Evolutionary conservation across 2,113 vertebrate genomes (phyloP), one percentile per base, ranked within the genome.

Genomic region (Aix galericulata): DNA sequence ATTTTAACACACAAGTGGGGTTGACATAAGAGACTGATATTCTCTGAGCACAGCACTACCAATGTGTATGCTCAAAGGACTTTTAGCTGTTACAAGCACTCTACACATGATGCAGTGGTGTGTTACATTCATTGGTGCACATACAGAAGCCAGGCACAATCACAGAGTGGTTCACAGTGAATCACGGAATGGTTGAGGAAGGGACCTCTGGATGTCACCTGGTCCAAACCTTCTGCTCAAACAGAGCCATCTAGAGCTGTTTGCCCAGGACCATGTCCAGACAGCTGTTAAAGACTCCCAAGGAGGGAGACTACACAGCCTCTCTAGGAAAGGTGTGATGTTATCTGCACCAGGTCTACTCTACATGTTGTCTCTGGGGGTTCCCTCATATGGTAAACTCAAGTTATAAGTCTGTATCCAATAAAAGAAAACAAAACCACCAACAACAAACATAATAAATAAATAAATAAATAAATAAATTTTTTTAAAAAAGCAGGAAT

Each of bases 11-110:
- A 29, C 11, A 29, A 29, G n/a, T 13, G 17, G 29, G 38, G 7
- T 13, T 8, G 2, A n/a, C 0, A 0, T 5, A 36, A 14, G 64
- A 74, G 46, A 18, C 29, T 46, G 25, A 40, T 36, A 60, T 67
- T 26, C 55, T 80, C 26, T 38, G 46, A 88, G 67, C 18, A 48
- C 31, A 64, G 38, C 7, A 25, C 1, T 83, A 21, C 50, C 63
- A 27, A 26, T 62, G 25, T 59, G 48, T 5, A 4, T 8, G 27
- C 66, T 52, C 31, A 16, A 20, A 77, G 26, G 17, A 62, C 34
- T 18, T 72, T 52, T 63, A 62, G 77, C 17, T 62, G 32, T 13
- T 69, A 44, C 12, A 52, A 60, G 53, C 44, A 23, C 11, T 25
- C 23, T 25, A 42, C 5, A 9, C 7, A 4, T 1, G 13, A 25